Evolutionary conservation across 2,888 invertebrate species (phyloP).

Genomic region (Carcina quercana): DNA sequence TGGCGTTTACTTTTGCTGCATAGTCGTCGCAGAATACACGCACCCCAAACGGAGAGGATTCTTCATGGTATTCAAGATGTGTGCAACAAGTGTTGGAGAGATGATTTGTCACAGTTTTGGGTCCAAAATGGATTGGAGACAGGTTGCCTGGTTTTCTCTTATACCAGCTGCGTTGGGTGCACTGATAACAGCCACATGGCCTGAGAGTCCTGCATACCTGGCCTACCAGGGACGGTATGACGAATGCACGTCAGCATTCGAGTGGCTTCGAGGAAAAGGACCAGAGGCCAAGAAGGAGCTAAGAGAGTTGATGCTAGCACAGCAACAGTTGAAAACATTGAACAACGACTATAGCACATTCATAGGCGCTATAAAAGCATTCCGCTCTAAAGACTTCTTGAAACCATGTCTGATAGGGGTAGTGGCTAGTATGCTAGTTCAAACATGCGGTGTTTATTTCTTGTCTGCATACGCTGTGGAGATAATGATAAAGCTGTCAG

Average conservation of each 20-base stretch:
- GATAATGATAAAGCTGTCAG: background rate
- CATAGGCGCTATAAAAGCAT: background rate
- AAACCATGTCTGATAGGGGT: background rate
- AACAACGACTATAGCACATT: background rate
- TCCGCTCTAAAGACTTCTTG: background rate
- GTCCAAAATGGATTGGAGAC: background rate
- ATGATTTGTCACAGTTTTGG: background rate
- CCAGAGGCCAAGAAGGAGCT: background rate
- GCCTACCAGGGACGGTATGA: background rate
- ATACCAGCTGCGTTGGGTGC: background rate
- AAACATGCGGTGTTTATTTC: background rate
- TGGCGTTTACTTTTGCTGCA: background rate
- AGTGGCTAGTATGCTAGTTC: background rate
- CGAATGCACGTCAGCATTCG: background rate
- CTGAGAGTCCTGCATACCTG: background rate
- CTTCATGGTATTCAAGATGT: background rate
- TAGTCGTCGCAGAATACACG: background rate
- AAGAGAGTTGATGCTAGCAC: background rate
- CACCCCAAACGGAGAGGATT: background rate
- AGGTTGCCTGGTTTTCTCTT: background rate
- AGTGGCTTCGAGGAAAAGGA: background rate
- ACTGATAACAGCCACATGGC: background rate
- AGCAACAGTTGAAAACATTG: background rate
- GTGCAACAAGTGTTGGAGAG: background rate
- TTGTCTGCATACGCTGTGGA: background rate